Conservation (phyloP, 2,113 vertebrate genomes). For the Rhinoptilus africanus region DNA sequence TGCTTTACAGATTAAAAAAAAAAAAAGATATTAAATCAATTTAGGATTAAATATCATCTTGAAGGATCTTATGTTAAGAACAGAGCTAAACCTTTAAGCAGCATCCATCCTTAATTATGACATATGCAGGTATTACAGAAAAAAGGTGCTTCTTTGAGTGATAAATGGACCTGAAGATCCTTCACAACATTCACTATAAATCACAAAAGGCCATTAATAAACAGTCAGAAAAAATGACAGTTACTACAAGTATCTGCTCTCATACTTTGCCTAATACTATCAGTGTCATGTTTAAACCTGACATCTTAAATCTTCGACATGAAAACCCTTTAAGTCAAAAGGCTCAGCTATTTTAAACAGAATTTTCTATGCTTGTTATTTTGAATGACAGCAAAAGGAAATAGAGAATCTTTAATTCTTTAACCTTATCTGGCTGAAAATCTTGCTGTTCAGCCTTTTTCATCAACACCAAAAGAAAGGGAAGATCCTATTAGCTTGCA, state of each 20-base stretch:
- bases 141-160: conserved; percentile 54
- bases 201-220: conserved; percentile 75
- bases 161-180: conserved; percentile 68
- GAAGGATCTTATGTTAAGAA: conserved; percentile 48
- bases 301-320: conserved; percentile 64
- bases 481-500: neutral
- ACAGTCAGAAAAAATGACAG: conserved; percentile 61
- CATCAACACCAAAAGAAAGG: conserved; percentile 13
- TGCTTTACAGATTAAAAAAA: conserved; percentile 38
- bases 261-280: conserved; percentile 66
- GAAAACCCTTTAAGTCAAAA: conserved; percentile 69
- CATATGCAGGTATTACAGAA: conserved; percentile 28
- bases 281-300: conserved; percentile 70
- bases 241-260: conserved; percentile 59
- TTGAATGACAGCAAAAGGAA: conserved; percentile 70
- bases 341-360: conserved; percentile 62
- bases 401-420: conserved; percentile 52
- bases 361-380: conserved; percentile 63
- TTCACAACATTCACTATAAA: conserved; percentile 67
- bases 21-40: conserved; percentile 23
- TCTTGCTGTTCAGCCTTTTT: conserved; percentile 36
- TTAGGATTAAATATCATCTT: conserved; percentile 61
- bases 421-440: conserved; percentile 40
- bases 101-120: conserved; percentile 61
- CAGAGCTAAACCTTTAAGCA: conserved; percentile 34